Evolutionary conservation across 2,113 vertebrate species (phyloP).

Genomic region (Daphoenositta chrysoptera): DNA sequence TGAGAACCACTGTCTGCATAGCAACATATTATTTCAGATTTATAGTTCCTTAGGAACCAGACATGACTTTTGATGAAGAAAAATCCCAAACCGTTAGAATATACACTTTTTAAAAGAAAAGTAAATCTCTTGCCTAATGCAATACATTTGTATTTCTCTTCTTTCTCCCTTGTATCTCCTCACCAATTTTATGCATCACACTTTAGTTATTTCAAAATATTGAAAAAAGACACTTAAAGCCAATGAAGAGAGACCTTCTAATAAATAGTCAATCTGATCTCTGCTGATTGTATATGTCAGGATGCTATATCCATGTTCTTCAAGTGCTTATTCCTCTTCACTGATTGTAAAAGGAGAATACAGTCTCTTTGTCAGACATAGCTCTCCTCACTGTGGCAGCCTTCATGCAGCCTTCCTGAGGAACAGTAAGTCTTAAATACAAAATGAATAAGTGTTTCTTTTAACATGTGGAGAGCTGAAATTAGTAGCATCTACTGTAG

Average conservation of each 20-base stretch:
- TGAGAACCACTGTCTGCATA: background rate
- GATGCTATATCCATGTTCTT: background rate
- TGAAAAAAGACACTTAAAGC: background rate
- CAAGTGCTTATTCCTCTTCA: background rate
- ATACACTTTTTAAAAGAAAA: background rate
- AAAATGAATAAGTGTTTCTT: background rate
- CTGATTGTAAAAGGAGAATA: background rate
- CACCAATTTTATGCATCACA: background rate
- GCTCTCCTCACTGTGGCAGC: background rate
- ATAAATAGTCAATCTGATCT: background rate
- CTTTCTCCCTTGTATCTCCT: background rate
- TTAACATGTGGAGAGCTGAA: background rate
- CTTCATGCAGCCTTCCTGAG: background rate
- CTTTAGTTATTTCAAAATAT: background rate
- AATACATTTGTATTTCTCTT: background rate
- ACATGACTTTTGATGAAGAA: background rate
- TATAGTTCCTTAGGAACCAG: background rate
- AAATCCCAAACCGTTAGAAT: background rate
- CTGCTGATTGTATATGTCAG: background rate
- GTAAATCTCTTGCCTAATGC: background rate
- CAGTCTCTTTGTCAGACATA: background rate
- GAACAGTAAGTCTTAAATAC: background rate
- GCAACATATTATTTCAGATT: background rate
- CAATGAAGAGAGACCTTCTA: background rate
- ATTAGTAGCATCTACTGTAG: background rate